Conservation (phyloP, 2,797 vertebrate genomes). For the Xyrichtys novacula region DNA sequence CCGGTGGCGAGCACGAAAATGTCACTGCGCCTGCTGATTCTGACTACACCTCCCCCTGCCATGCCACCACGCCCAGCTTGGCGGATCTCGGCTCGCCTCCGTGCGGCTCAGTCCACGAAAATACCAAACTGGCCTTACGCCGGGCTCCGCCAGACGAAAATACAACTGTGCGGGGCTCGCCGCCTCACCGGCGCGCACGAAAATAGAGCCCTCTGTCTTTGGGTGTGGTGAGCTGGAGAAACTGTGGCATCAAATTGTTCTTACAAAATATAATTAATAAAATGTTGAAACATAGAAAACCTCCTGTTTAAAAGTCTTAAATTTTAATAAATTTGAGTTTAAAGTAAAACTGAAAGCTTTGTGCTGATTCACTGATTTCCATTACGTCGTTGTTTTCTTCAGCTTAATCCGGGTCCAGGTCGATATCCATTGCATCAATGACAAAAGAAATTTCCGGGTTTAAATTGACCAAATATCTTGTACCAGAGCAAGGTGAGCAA, state of each 20-base stretch:
- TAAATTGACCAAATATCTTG: not conserved
- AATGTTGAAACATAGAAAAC: not conserved
- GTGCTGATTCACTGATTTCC: not conserved
- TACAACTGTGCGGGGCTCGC: no score
- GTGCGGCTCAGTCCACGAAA: no score
- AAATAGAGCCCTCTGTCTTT: constrained; percentile 12
- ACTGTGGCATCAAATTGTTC: constrained; percentile 22
- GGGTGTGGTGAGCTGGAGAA: constrained; percentile 34
- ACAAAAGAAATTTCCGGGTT: not conserved
- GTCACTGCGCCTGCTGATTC: no score
- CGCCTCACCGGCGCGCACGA: no score
- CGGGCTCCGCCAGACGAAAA: no score
- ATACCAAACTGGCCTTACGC: no score
- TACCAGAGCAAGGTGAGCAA: not conserved
- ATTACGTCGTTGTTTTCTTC: accelerated
- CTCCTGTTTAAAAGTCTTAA: not conserved
- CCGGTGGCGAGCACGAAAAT: no score
- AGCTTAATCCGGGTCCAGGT: no score
- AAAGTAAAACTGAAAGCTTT: not conserved
- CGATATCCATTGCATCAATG: no score
- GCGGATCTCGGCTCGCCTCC: no score
- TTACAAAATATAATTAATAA: constrained; percentile 33
- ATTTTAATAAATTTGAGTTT: not conserved
- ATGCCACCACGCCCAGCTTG: no score
- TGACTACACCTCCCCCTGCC: no score